phyloP scores from a whole-genome alignment of 2,888 invertebrate species.

The Sialis lutaria region DNA sequence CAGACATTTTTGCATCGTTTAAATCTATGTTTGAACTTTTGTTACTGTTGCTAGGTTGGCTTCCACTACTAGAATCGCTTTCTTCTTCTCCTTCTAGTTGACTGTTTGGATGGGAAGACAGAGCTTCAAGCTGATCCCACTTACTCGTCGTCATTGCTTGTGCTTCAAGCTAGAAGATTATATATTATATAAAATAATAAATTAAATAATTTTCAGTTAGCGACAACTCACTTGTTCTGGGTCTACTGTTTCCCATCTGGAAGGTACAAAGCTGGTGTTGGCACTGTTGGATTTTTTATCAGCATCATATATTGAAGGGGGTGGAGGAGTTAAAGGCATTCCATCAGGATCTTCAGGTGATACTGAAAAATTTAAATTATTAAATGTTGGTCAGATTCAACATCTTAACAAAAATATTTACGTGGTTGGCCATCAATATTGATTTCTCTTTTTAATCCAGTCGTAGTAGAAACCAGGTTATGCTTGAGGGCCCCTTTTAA shows the following conservation, averaged over 20 bases:
- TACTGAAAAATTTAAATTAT: constrained; percentile 25
- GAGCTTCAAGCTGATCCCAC: constrained; percentile 60
- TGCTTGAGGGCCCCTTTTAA: constrained; percentile 49
- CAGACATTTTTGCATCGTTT: constrained; percentile 24
- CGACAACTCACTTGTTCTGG: constrained; percentile 44
- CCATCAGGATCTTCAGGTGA: constrained; percentile 59
- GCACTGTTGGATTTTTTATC: constrained; percentile 20
- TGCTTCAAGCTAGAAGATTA: constrained; percentile 36
- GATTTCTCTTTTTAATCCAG: constrained; percentile 23
- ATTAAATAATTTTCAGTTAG: not conserved
- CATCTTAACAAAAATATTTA: constrained; percentile 5
- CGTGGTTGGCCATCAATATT: constrained; percentile 52
- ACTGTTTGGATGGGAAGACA: constrained; percentile 23
- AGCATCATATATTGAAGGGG: constrained; percentile 8
- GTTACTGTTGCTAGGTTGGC: not conserved
- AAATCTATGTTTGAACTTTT: not conserved
- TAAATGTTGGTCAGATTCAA: constrained; percentile 1
- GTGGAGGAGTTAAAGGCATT: constrained; percentile 30
- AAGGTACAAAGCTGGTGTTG: constrained; percentile 60
- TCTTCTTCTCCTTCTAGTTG: constrained; percentile 16
- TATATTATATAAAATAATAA: not conserved
- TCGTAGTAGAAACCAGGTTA: constrained; percentile 8
- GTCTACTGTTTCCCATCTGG: constrained; percentile 94
- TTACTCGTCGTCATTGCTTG: constrained; percentile 77
- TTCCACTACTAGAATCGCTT: constrained; percentile 1